A percentile compares a stretch with the other conserved stretches of the same genome.
These are phyloP conservation scores for Atopsyche davidsoni DNA, from an alignment of 1,140 invertebrate genomes.

Conservation along the genomic window DNA sequence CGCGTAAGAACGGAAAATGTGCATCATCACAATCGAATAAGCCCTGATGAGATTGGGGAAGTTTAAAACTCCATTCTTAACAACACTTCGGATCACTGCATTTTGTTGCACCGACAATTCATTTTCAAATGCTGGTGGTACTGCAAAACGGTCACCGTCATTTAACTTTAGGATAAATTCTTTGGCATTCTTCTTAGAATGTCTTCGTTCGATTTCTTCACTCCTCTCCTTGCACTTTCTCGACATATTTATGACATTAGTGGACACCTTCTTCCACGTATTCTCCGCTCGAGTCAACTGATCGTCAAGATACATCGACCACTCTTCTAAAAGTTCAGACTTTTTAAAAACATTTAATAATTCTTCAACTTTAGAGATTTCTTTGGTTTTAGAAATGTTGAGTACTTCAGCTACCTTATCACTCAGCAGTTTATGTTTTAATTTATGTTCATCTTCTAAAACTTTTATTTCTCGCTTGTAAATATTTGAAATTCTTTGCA, in stretches of 20 bases:
- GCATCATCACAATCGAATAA: constrained; percentile 11
- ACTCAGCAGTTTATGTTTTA: constrained; percentile 8
- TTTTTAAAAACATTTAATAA: constrained; percentile 12
- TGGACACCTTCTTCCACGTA: constrained; percentile 7
- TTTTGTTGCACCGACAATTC: constrained; percentile 5
- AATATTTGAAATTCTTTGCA: constrained; percentile 16
- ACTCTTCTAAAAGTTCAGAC: constrained; percentile 11
- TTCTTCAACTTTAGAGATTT: constrained; percentile 5
- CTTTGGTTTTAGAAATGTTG: background rate
- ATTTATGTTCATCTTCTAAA: constrained; percentile 1
- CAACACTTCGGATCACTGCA: constrained; percentile 10
- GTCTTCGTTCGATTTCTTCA: constrained; percentile 16
- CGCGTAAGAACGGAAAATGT: constrained; percentile 6
- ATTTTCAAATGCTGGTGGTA: constrained; percentile 10
- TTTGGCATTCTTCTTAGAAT: constrained; percentile 13
- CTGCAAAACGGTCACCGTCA: constrained; percentile 6
- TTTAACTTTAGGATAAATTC: constrained; percentile 18
- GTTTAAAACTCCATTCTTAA: constrained; percentile 19
- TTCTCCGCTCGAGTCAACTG: constrained; percentile 9
- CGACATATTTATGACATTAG: background rate
- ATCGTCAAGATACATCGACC: constrained; percentile 14
- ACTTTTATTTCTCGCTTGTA: constrained; percentile 14
- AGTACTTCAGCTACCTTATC: background rate
- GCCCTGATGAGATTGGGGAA: constrained; percentile 25
- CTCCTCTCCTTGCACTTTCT: constrained; percentile 16